Evolutionary conservation across 2,888 invertebrate genomes (phyloP).

Genomic region (Yponomeuta plumbellus): DNA sequence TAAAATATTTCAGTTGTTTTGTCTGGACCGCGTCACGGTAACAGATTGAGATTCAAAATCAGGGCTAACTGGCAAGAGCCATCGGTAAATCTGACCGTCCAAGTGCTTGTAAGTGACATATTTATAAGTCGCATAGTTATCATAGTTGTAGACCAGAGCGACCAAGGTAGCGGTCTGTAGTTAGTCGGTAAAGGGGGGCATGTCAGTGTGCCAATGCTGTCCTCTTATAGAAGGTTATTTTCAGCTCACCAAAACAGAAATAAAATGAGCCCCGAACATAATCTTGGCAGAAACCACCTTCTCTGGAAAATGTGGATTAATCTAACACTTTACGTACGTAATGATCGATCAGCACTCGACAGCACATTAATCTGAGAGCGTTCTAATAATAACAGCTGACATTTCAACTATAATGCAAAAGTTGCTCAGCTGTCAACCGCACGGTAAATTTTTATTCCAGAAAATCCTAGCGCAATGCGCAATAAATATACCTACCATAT

Average conservation of each 20-base stretch:
- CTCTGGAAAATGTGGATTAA: slow-evolving; percentile 15
- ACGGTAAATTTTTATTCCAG: no score
- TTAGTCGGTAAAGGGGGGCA: slow-evolving; percentile 5
- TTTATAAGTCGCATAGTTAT: not conserved
- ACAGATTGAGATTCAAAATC: not conserved
- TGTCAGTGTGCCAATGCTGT: slow-evolving; percentile 20
- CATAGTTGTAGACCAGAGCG: not conserved
- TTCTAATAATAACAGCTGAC: no score
- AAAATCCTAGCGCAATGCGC: no score
- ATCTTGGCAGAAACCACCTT: slow-evolving; percentile 16
- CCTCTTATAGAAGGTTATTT: slow-evolving; percentile 22
- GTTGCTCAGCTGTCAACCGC: no score
- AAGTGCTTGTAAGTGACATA: not conserved
- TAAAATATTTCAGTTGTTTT: not conserved
- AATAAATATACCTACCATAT: no score
- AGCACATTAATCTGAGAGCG: no score
- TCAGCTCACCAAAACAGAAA: slow-evolving; percentile 20
- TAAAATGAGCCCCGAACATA: slow-evolving; percentile 20
- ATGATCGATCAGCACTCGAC: not conserved
- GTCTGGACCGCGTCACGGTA: not conserved
- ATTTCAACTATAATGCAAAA: no score
- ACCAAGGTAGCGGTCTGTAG: not conserved
- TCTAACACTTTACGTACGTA: not conserved
- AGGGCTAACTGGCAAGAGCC: not conserved
- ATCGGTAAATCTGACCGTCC: not conserved